Evolutionary conservation across 2,888 invertebrate species (phyloP).

Genomic region (Lasioglossum zephyrum): DNA sequence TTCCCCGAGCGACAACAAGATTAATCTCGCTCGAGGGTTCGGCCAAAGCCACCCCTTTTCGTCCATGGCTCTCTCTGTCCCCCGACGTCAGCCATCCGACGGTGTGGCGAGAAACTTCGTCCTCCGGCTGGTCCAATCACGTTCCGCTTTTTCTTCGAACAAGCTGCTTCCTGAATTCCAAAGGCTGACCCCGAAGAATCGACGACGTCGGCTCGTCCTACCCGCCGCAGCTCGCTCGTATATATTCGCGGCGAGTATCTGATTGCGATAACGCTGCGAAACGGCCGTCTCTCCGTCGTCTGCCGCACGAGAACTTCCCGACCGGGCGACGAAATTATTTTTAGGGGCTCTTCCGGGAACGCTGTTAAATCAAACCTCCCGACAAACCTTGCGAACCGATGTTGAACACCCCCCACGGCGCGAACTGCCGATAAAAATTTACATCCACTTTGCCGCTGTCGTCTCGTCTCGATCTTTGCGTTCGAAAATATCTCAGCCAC

Average conservation of each 20-base stretch:
- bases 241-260: slow-evolving; percentile 41
- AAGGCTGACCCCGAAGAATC: slow-evolving; percentile 50
- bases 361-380: slow-evolving; percentile 29
- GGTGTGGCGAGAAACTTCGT: slow-evolving; percentile 61
- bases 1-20: slow-evolving; percentile 62
- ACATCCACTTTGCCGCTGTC: slow-evolving; percentile 6
- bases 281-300: slow-evolving; percentile 15
- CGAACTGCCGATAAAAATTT: slow-evolving; percentile 1
- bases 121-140: slow-evolving; percentile 55
- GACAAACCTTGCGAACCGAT: not conserved
- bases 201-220: slow-evolving; percentile 33
- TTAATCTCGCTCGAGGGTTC: slow-evolving; percentile 63
- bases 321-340: slow-evolving; percentile 34
- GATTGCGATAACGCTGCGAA: slow-evolving; percentile 41
- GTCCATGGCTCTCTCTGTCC: not conserved
- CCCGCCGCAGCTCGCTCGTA: slow-evolving; percentile 14
- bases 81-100: not conserved
- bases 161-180: slow-evolving; percentile 60
- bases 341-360: slow-evolving; percentile 14
- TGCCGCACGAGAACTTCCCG: not conserved
- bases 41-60: slow-evolving; percentile 39
- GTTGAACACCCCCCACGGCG: not conserved
- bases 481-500: not conserved
- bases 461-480: not conserved
- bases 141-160: slow-evolving; percentile 58